Conservation (phyloP, 1,140 invertebrate genomes). For the Spodoptera litura region DNA sequence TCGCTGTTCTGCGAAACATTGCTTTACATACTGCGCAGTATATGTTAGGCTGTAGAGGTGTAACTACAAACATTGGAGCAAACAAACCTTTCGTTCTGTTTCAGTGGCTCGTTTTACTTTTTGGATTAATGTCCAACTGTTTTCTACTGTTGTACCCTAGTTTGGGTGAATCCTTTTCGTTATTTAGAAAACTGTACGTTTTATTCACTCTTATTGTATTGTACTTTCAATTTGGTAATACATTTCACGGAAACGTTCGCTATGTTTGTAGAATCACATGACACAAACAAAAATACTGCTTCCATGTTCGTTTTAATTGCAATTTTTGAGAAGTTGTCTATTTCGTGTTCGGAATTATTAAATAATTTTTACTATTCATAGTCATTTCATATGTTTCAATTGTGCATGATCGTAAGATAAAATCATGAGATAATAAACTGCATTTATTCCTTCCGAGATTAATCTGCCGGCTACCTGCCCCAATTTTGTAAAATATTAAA, state of each 20-base stretch:
- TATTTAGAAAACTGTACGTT: no score
- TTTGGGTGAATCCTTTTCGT: background rate
- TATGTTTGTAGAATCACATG: no score
- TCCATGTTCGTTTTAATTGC: no score
- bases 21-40: background rate
- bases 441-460: background rate
- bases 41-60: background rate
- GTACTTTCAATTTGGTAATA: no score
- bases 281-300: no score
- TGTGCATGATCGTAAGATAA: background rate
- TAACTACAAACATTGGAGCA: conserved; percentile 20
- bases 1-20: conserved; percentile 11
- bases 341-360: background rate
- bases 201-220: no score
- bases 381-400: background rate
- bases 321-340: no score
- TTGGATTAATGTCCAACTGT: background rate
- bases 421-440: background rate
- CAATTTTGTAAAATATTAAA: conserved; percentile 59
- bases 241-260: no score
- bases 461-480: conserved; percentile 48
- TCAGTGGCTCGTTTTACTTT: background rate
- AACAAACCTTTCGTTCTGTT: conserved; percentile 8
- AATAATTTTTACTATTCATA: background rate
- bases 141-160: background rate